Evolutionary conservation across 2,113 vertebrate genomes (phyloP).

Genomic region (Tyto alba): DNA sequence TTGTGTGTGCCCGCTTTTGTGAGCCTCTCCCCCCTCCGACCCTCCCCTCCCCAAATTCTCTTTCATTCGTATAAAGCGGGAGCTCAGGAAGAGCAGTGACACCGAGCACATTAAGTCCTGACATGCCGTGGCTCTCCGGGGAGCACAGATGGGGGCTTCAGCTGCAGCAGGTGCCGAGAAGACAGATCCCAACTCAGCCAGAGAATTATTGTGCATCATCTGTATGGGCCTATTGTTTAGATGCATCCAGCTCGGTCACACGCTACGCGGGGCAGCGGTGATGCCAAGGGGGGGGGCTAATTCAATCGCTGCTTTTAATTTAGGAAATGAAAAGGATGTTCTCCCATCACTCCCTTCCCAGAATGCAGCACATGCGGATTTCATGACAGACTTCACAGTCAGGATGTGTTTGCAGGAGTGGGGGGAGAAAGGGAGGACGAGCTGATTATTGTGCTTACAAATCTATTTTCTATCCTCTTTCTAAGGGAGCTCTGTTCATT

Average conservation of each 20-base stretch:
- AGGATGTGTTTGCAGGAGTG: neutral
- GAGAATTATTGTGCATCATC: constrained; percentile 43
- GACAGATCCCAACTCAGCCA: constrained; percentile 32
- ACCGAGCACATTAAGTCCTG: constrained; percentile 29
- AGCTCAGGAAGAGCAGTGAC: constrained; percentile 22
- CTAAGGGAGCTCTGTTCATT: constrained; percentile 2
- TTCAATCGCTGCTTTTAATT: constrained; percentile 41
- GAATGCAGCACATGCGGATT: neutral
- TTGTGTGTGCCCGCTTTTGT: fast-evolving
- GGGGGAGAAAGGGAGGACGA: fast-evolving
- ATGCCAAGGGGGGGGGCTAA: neutral
- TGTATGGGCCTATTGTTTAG: constrained; percentile 49
- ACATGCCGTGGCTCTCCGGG: neutral
- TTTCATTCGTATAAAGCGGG: neutral
- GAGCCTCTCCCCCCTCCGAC: neutral
- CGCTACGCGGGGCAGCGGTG: neutral
- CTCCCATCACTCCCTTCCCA: neutral
- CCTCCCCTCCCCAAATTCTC: neutral
- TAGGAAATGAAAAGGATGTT: constrained; percentile 48
- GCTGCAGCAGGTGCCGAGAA: constrained; percentile 57
- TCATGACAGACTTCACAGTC: constrained; percentile 2
- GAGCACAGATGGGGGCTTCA: constrained; percentile 61
- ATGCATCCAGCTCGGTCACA: neutral
- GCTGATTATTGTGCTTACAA: neutral
- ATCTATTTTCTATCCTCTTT: neutral